Evolutionary conservation across 2,797 vertebrate species (phyloP), one percentile per base, ranked within the genome.

Genomic region (Graptemys geographica): DNA sequence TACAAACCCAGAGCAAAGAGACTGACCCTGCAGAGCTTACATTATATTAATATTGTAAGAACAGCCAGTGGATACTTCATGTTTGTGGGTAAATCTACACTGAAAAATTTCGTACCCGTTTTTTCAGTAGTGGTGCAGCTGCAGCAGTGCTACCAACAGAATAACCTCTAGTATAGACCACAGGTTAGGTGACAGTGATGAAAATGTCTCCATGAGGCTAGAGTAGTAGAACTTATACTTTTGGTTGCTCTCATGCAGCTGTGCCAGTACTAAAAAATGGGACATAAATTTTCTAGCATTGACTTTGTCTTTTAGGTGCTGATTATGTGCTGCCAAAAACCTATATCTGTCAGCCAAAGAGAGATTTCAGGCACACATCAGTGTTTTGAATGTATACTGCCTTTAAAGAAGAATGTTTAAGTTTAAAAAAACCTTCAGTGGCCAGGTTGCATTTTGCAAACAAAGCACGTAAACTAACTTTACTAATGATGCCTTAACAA

Each of bases 371-470:
- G 9, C 3, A 33, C 31, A 62, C 15, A 62, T 15, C 28, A 62
- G 59, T 13, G 2, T 15, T 62, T n/a, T 83, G 15, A 25, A 80
- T 59, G 28, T 47, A 2, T 83, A 44, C 65, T 83, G 52, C 16
- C 19, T 84, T 94, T 88, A 44, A 81, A 59, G 84, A n/a, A 51
- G 23, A 23, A 0, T 80, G 3, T 86, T 90, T 90, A 44, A 85
- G 21, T 41, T 62, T 62, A 33, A 62, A 62, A 62, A 57, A 57
- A 62, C 31, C 28, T 13, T 2, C 4, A 21, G 37, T 56, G 41
- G 86, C 11, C 87, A 88, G 89, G 52, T 62, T 81, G 5, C 9
- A 19, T 57, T 93, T 95, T 31, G 87, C 28, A 62, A 62, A 16
- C 59, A 62, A 62, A 62, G 31, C 31, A 62, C 31, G 4, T 62